phyloP scores from a whole-genome alignment of 1,140 invertebrate genomes.

The Bombus difficillimus region DNA sequence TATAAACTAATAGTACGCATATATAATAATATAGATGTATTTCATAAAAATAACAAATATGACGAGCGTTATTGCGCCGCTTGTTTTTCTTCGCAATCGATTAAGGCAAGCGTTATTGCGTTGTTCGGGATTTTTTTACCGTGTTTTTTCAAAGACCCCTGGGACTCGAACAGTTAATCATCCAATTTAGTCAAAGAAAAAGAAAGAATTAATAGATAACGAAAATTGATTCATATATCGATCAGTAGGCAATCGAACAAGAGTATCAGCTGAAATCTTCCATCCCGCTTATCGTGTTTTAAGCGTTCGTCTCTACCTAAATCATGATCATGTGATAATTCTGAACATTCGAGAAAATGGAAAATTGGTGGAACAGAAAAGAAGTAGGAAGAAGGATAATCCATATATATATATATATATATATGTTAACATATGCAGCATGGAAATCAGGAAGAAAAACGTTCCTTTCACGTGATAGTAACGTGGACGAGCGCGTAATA shows the following conservation, averaged over 20 bases:
- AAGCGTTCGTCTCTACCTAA: no score
- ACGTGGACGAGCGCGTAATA: conserved; percentile 57
- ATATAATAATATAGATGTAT: no score
- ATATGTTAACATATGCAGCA: conserved; percentile 33
- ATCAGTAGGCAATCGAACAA: not conserved
- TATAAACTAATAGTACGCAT: no score
- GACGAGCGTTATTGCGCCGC: no score
- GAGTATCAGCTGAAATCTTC: not conserved
- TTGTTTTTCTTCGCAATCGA: no score
- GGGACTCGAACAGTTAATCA: no score
- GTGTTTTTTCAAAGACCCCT: no score
- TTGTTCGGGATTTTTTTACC: no score
- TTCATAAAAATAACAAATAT: no score
- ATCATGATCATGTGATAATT: not conserved
- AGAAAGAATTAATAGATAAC: not conserved
- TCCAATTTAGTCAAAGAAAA: not conserved
- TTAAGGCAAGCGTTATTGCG: no score
- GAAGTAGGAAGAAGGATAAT: not conserved
- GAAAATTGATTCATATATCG: not conserved
- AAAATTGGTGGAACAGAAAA: not conserved
- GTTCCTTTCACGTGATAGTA: conserved; percentile 55
- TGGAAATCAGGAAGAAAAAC: conserved; percentile 62
- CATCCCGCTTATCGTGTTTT: not conserved
- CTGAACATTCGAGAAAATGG: not conserved
- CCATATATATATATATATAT: not conserved